Conservation (phyloP, 2,888 invertebrate species). For the Andrena marginata region DNA sequence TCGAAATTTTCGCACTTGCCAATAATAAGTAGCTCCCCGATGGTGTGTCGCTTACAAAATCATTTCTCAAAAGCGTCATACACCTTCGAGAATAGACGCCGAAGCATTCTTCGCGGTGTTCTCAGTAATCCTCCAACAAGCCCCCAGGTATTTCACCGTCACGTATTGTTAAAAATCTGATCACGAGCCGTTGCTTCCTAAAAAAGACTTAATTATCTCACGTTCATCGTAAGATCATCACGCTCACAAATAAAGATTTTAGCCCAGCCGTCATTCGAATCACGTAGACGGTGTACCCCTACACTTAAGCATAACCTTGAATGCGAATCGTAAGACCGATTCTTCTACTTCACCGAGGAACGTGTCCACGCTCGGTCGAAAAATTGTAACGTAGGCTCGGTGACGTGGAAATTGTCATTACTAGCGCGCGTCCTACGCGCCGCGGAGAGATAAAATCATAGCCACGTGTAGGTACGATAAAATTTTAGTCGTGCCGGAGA, state of each 20-base stretch:
- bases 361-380: conserved; percentile 20
- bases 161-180: conserved; percentile 52
- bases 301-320: conserved; percentile 65
- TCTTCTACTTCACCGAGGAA: conserved; percentile 43
- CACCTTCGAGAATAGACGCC: not conserved
- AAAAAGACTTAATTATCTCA: conserved; percentile 76
- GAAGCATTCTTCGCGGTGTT: conserved; percentile 17
- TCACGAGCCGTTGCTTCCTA: conserved; percentile 66
- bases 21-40: not conserved
- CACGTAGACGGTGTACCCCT: conserved; percentile 67
- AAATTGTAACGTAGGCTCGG: conserved; percentile 19
- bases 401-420: conserved; percentile 8
- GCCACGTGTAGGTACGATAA: not conserved
- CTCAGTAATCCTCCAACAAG: conserved; percentile 17
- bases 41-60: not conserved
- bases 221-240: conserved; percentile 74
- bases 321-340: conserved; percentile 69
- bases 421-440: not conserved
- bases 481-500: not conserved
- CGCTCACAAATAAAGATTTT: conserved; percentile 71
- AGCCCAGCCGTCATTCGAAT: conserved; percentile 59
- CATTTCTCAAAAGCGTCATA: conserved; percentile 18
- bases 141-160: conserved; percentile 7
- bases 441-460: not conserved
- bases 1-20: not conserved